Evolutionary conservation across 2,888 invertebrate species (phyloP), one percentile per base, ranked within the genome.

Genomic region (Trachelus stipa): DNA sequence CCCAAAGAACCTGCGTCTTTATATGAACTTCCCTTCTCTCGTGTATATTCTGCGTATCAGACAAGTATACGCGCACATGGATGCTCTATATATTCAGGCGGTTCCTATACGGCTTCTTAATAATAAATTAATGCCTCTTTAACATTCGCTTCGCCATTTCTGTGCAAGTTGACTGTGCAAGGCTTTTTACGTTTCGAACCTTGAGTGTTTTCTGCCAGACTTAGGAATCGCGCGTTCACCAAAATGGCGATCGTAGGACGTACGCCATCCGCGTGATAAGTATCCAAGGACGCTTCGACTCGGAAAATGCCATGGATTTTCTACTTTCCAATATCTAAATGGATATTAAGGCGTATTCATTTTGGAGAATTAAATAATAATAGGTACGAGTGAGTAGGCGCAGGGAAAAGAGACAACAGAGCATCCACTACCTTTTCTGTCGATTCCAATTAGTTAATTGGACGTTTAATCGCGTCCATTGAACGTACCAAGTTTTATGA

Each of bases 1-100:
- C 81, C 74, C 74, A 80, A 80, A 77, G 83, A 81, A 78, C 79
- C 74, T 80, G 83, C 81, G 80, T 81, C 85, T 88, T 88, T 88
- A 88, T 88, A 88, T 83, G 79, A 82, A 82, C 82, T 83, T 86
- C 88, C 88, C 87, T 84, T 84, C 87, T 83, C 83, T 76, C 71
- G 15, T 34, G 71, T 56, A 56, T 56, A 34, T 56, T 75, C 69
- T 56, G 37, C 30, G 76, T 78, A 76, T 69, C 74, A 76, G 84
- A 77, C 83, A 79, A 80, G 79, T 73, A 79, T 81, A 80, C 81
- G 79, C 80, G 79, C 80, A 81, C 83, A 79, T 82, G 78, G 71
- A 71, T 82, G 84, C 83, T 84, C 84, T 83, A 84, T 80, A 83
- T 84, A 82, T 82, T 81, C 80, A 77, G 74, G 77, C 79, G 74